Conservation (phyloP, 2,888 invertebrate species). For the Noctua pronuba region DNA sequence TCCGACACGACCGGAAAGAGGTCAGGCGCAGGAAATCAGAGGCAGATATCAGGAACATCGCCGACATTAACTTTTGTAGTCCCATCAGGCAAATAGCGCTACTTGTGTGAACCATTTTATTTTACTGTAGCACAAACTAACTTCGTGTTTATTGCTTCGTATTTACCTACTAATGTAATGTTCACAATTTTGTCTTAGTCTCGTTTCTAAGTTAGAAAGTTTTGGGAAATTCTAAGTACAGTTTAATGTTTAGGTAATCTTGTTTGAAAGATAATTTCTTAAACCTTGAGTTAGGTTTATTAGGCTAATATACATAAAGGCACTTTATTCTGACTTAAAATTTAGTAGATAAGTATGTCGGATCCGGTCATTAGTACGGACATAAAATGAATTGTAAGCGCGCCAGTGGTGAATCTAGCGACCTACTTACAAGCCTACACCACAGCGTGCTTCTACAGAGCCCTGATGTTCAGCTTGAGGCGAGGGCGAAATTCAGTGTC, state of each 20-base stretch:
- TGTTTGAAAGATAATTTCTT: constrained; percentile 6
- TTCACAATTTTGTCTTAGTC: constrained; percentile 43
- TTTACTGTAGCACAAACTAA: constrained; percentile 73
- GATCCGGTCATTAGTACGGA: no score
- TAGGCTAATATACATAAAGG: not conserved
- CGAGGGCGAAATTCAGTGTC: no score
- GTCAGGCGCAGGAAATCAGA: not conserved
- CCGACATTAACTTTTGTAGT: constrained; percentile 78
- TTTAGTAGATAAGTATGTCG: not conserved
- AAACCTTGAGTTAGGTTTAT: not conserved
- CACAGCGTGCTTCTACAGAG: no score
- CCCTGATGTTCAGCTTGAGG: no score
- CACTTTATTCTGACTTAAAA: not conserved
- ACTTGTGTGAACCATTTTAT: constrained; percentile 81
- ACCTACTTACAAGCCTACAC: no score
- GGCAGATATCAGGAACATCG: constrained; percentile 72
- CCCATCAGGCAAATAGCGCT: constrained; percentile 79
- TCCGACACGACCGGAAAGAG: not conserved
- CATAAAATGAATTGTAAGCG: no score
- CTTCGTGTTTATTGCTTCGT: constrained; percentile 70
- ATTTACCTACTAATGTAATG: constrained; percentile 62
- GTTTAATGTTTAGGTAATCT: constrained; percentile 9
- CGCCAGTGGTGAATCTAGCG: no score
- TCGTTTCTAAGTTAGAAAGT: constrained; percentile 15
- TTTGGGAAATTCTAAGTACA: not conserved